A percentile compares a stretch with the other conserved stretches of the same genome.
Conservation (phyloP, 2,113 vertebrate species). For the Halichoeres trimaculatus region DNA sequence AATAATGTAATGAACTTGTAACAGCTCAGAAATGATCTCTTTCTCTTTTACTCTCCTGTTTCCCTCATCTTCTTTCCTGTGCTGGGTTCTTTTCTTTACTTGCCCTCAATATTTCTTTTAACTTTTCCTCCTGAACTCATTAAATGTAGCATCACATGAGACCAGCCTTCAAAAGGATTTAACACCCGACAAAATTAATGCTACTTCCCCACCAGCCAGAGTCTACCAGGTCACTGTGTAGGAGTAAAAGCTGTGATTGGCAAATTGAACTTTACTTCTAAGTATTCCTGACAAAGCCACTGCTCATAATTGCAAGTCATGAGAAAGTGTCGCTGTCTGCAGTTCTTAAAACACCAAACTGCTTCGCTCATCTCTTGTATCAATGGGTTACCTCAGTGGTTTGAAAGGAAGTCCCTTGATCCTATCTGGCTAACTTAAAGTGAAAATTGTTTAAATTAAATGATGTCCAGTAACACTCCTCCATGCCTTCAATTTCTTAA, state of each 20-base stretch:
- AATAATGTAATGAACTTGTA: slow-evolving; percentile 74
- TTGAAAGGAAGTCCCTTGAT: slow-evolving; percentile 44
- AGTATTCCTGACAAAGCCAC: slow-evolving; percentile 54
- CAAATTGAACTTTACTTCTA: slow-evolving; percentile 59
- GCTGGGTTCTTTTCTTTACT: slow-evolving; percentile 11
- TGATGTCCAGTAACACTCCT: slow-evolving; percentile 11
- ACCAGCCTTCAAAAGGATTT: slow-evolving; percentile 55
- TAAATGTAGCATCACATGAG: slow-evolving; percentile 53
- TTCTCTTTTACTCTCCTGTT: slow-evolving; percentile 42
- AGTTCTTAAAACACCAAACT: slow-evolving; percentile 37
- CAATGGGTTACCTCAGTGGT: slow-evolving; percentile 4
- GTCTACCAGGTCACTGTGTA: slow-evolving; percentile 42
- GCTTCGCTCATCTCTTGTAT: slow-evolving; percentile 27
- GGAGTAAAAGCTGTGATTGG: slow-evolving; percentile 46
- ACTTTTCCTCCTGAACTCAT: slow-evolving; percentile 46
- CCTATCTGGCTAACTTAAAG: slow-evolving; percentile 37
- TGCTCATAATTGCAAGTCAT: slow-evolving; percentile 51
- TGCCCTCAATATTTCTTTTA: slow-evolving; percentile 35
- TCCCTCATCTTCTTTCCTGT: slow-evolving; percentile 27
- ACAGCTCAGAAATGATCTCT: slow-evolving; percentile 54
- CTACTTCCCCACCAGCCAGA: slow-evolving; percentile 21
- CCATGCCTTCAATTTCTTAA: background rate
- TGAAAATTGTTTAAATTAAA: slow-evolving; percentile 49
- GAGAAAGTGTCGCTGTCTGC: slow-evolving; percentile 37
- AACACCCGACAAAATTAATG: slow-evolving; percentile 44